Evolutionary conservation across 1,140 invertebrate species (phyloP).

Genomic region (Bemisia tabaci): DNA sequence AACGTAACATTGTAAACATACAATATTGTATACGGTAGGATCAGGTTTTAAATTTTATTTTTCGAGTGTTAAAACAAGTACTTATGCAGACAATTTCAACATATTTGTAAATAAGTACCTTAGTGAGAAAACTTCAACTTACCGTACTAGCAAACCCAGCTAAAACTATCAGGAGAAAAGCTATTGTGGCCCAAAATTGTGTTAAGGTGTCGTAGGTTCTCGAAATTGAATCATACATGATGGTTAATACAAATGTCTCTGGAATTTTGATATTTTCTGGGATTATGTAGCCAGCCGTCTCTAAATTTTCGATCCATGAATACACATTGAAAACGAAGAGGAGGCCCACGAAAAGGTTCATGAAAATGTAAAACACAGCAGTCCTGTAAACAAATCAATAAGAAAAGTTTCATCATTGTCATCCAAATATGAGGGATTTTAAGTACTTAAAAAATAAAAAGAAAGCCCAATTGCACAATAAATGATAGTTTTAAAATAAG

Average conservation of each 20-base stretch:
- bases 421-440: too few relatives aligned
- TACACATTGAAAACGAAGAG: constrained; percentile 31
- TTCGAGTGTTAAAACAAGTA: not conserved
- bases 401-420: not conserved
- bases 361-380: constrained; percentile 31
- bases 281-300: constrained; percentile 12
- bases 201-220: constrained; percentile 23
- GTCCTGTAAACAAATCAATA: constrained; percentile 22
- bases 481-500: not conserved
- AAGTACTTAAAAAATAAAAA: too few relatives aligned
- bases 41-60: not conserved
- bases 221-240: constrained; percentile 33
- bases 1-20: too few relatives aligned
- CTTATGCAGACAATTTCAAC: not conserved
- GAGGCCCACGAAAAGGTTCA: constrained; percentile 32
- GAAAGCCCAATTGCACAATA: not conserved
- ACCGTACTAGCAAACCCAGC: constrained; percentile 38
- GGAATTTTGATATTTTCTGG: constrained; percentile 21
- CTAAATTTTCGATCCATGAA: constrained; percentile 26
- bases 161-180: constrained; percentile 31
- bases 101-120: not conserved
- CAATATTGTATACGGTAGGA: too few relatives aligned
- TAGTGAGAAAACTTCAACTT: constrained; percentile 17
- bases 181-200: constrained; percentile 31
- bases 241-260: constrained; percentile 32